These are phyloP conservation scores for Acanthis flammea DNA, from an alignment of 2,797 vertebrate species.

Conservation along the genomic window DNA sequence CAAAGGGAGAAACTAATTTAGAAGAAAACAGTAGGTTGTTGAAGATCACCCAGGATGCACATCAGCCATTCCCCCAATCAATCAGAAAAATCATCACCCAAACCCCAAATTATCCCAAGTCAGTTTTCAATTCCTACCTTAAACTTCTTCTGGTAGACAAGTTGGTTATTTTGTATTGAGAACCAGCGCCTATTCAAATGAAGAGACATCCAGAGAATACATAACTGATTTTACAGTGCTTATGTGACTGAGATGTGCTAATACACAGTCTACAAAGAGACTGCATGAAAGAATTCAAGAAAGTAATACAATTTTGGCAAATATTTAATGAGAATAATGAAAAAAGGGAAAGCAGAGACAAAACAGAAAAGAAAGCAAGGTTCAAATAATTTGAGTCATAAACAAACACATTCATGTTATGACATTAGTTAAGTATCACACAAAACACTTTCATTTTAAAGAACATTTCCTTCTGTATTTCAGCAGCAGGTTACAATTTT, in stretches of 20 bases:
- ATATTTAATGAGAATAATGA: not conserved
- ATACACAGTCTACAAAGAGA: not conserved
- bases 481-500: not conserved
- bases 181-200: slow-evolving; percentile 92
- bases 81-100: not conserved
- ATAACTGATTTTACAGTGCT: not conserved
- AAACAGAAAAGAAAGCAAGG: slow-evolving; percentile 12
- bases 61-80: not conserved
- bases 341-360: slow-evolving; percentile 16
- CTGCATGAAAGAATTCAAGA: not conserved
- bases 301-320: not conserved
- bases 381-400: slow-evolving; percentile 18
- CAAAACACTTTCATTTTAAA: not conserved
- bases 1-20: not conserved
- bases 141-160: slow-evolving; percentile 99
- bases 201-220: slow-evolving; percentile 39
- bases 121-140: slow-evolving; percentile 82
- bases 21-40: not conserved
- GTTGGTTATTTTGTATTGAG: slow-evolving; percentile 98
- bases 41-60: not conserved
- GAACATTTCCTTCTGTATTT: not conserved
- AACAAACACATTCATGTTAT: slow-evolving; percentile 27
- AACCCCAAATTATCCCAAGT: not conserved
- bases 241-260: not conserved
- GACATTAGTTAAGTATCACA: slow-evolving; percentile 32